A percentile compares a stretch with the other conserved stretches of the same genome.
phyloP scores from a whole-genome alignment of 2,113 vertebrate species.

The Montifringilla adamsi region DNA sequence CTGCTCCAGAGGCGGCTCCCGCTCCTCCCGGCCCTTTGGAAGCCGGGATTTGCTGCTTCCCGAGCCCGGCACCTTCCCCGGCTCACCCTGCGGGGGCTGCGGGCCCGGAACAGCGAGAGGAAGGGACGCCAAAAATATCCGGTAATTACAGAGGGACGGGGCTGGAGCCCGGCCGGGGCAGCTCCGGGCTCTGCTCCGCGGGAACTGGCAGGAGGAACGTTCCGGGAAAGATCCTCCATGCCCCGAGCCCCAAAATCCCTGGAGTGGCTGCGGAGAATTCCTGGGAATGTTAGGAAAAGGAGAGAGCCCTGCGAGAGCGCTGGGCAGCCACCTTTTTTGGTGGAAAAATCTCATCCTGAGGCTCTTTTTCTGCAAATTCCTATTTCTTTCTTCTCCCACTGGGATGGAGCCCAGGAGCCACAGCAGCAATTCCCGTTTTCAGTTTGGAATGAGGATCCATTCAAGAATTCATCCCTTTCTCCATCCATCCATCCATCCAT shows the following conservation, averaged over 20 bases:
- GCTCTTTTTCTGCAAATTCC: background rate
- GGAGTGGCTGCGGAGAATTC: background rate
- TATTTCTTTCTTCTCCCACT: background rate
- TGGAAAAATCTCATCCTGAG: background rate
- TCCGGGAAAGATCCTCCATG: background rate
- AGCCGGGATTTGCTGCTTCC: slow-evolving; percentile 46
- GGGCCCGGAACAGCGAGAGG: slow-evolving; percentile 75
- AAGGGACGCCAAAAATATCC: slow-evolving; percentile 77
- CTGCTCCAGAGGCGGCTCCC: slow-evolving; percentile 51
- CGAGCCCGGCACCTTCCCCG: slow-evolving; percentile 56
- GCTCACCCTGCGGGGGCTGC: slow-evolving; percentile 65
- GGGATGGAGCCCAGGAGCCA: background rate
- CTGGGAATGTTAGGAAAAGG: background rate
- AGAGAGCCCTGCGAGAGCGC: fast-evolving
- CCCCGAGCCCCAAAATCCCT: background rate
- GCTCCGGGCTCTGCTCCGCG: background rate
- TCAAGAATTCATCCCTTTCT: background rate
- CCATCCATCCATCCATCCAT: background rate
- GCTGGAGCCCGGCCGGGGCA: slow-evolving; percentile 46
- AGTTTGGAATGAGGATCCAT: background rate
- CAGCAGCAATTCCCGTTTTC: background rate
- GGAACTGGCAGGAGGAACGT: background rate
- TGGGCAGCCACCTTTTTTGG: background rate
- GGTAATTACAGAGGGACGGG: slow-evolving; percentile 73
- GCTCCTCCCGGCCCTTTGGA: slow-evolving; percentile 60